phyloP scores from a whole-genome alignment of 1,140 invertebrate species.

The Cardiocondyla obscurior region DNA sequence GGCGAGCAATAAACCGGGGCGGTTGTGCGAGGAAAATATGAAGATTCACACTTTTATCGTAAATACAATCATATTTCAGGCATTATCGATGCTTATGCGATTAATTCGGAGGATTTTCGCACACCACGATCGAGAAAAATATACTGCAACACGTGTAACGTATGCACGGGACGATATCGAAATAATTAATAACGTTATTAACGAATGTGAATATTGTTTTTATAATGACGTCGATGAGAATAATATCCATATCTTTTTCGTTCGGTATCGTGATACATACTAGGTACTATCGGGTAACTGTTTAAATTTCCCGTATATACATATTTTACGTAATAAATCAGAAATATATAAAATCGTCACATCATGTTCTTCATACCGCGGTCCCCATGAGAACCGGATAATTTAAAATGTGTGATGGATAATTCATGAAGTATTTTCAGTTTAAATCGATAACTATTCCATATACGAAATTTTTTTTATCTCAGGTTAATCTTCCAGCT shows the following conservation, averaged over 20 bases:
- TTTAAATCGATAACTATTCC: background rate
- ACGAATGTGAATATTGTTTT: constrained; percentile 43
- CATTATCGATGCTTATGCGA: background rate
- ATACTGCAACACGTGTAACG: background rate
- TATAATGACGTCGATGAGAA: constrained; percentile 30
- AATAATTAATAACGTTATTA: constrained; percentile 53
- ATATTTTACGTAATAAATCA: constrained; percentile 35
- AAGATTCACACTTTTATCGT: background rate
- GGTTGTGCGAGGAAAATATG: background rate
- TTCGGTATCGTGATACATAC: constrained; percentile 30
- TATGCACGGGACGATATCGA: constrained; percentile 9
- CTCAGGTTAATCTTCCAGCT: background rate
- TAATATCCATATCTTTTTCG: constrained; percentile 28
- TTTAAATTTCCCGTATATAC: constrained; percentile 35
- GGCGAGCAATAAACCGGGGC: background rate
- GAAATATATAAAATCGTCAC: constrained; percentile 16
- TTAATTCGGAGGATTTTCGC: constrained; percentile 28
- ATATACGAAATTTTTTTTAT: background rate
- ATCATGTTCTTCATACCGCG: background rate
- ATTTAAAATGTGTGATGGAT: constrained; percentile 19
- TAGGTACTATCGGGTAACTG: constrained; percentile 37
- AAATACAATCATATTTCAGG: background rate
- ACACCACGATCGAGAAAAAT: background rate
- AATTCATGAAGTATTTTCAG: background rate
- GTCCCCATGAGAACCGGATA: background rate